phyloP scores from a whole-genome alignment of 2,888 invertebrate genomes.

The Beris morrisii region DNA sequence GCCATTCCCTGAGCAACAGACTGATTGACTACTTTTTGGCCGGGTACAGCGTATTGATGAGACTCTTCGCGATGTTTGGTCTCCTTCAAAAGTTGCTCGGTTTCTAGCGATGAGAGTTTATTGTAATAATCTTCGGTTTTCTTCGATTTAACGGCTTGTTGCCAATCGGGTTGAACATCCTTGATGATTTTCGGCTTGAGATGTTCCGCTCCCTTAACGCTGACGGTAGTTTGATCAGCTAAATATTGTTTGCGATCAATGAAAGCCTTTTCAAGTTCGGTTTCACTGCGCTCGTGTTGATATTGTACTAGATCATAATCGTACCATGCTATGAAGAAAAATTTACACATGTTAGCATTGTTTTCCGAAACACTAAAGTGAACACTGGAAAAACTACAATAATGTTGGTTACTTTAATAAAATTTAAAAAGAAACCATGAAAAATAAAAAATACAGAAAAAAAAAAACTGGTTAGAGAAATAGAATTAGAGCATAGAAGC shows the following conservation, averaged over 20 bases:
- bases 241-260: constrained; percentile 77
- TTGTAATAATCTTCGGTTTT: constrained; percentile 82
- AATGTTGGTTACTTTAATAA: neutral
- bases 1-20: constrained; percentile 86
- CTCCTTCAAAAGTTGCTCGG: constrained; percentile 82
- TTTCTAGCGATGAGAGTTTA: constrained; percentile 80
- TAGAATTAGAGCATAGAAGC: constrained; percentile 8
- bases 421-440: neutral
- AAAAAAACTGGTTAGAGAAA: constrained; percentile 22
- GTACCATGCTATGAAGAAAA: constrained; percentile 76
- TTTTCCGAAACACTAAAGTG: neutral
- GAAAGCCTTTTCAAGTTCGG: constrained; percentile 84
- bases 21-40: constrained; percentile 74
- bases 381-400: constrained; percentile 8
- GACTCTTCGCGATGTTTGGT: constrained; percentile 73
- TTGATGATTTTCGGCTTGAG: constrained; percentile 68
- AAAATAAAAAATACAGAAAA: constrained; percentile 14
- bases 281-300: constrained; percentile 76
- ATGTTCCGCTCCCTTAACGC: constrained; percentile 61
- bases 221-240: constrained; percentile 67
- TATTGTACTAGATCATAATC: constrained; percentile 83
- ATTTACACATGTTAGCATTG: neutral
- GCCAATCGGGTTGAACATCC: constrained; percentile 83
- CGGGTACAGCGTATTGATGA: constrained; percentile 83
- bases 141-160: constrained; percentile 76